Conservation (phyloP, 2,888 invertebrate genomes). For the Oxytorus armatus region DNA sequence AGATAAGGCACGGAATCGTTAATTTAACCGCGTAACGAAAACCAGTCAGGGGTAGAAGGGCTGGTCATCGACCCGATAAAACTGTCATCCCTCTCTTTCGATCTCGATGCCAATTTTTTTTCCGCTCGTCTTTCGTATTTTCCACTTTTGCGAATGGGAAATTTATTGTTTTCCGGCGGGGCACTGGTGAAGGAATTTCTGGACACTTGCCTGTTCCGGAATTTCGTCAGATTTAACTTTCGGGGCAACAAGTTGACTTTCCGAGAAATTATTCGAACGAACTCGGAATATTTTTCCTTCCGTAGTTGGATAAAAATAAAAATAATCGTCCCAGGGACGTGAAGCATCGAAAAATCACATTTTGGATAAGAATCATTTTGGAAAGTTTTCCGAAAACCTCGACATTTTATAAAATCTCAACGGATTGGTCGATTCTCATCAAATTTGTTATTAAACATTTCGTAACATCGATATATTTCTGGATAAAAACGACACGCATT, state of each 20-base stretch:
- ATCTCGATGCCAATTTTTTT: conserved; percentile 19
- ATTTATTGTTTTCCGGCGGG: conserved; percentile 15
- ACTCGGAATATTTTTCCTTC: neutral
- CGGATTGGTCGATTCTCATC: too few species aligned
- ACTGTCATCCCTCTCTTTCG: conserved; percentile 61
- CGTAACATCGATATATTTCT: too few species aligned
- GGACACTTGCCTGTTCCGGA: conserved; percentile 23
- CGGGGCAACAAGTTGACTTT: conserved; percentile 48
- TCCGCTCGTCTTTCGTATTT: neutral
- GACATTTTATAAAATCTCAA: too few species aligned
- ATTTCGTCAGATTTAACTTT: neutral
- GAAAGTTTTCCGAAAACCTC: too few species aligned
- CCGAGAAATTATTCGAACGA: conserved; percentile 6
- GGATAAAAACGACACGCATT: too few species aligned
- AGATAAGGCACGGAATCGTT: conserved; percentile 75
- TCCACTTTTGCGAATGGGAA: conserved; percentile 8
- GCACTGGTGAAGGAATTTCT: conserved; percentile 2
- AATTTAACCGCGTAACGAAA: conserved; percentile 67
- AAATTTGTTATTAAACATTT: too few species aligned
- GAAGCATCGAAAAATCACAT: too few species aligned
- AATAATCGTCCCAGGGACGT: too few species aligned
- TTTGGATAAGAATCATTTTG: too few species aligned
- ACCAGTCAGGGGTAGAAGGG: conserved; percentile 3
- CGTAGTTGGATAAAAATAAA: too few species aligned
- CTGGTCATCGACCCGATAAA: conserved; percentile 60